phyloP scores from a whole-genome alignment of 2,888 invertebrate species.

The Celastrina argiolus region DNA sequence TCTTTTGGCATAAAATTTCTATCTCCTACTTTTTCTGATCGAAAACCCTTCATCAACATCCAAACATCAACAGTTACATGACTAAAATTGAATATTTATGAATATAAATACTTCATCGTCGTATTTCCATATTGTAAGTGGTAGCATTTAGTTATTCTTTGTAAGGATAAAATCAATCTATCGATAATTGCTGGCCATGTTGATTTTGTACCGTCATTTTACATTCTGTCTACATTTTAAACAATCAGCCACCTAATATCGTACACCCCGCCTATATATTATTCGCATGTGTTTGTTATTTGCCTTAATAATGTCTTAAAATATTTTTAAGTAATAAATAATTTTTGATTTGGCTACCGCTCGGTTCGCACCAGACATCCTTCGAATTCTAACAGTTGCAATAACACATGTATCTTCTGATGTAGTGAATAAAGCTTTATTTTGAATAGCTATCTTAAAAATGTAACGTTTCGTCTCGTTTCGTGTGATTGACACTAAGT shows the following conservation, averaged over 20 bases:
- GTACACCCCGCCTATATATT: background rate
- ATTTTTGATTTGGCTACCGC: too few species aligned
- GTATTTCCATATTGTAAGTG: background rate
- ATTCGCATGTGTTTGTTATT: background rate
- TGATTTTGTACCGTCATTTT: slow-evolving; percentile 13
- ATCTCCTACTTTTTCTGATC: too few species aligned
- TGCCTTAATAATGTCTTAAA: background rate
- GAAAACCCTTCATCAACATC: background rate
- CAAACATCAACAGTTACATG: background rate
- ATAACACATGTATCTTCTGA: too few species aligned
- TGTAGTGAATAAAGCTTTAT: too few species aligned
- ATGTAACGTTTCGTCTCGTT: too few species aligned
- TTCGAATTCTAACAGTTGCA: too few species aligned
- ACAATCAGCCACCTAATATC: background rate
- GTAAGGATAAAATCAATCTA: slow-evolving; percentile 22
- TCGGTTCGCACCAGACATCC: too few species aligned
- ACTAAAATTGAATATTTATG: slow-evolving; percentile 7
- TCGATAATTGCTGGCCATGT: slow-evolving; percentile 9
- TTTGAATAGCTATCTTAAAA: too few species aligned
- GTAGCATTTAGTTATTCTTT: background rate
- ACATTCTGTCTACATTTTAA: slow-evolving; percentile 9
- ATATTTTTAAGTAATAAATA: background rate
- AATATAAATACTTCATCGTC: background rate
- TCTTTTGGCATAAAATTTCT: too few species aligned
- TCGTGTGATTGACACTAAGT: too few species aligned